Conservation (phyloP, 64 coral and sea anemone genomes). For the Stylophora pistillata region DNA sequence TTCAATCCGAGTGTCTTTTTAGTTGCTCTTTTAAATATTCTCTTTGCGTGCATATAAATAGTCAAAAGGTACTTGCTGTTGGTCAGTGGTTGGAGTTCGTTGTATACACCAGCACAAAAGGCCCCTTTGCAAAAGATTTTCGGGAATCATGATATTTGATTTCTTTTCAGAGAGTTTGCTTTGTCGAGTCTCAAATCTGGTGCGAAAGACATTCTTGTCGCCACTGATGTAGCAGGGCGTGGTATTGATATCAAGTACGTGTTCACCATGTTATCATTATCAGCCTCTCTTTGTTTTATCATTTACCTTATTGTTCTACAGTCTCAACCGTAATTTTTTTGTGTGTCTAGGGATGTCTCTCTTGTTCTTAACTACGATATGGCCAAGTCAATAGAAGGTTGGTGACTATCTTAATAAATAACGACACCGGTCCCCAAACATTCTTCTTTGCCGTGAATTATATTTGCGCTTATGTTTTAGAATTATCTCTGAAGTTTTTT, state of each 20-base stretch:
- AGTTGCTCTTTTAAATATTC: no score
- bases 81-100: no score
- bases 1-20: no score
- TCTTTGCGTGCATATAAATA: no score
- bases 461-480: no score
- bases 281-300: not conserved
- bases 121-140: no score
- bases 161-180: slow-evolving; percentile 89
- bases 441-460: no score
- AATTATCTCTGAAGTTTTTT: no score
- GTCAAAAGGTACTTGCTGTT: no score
- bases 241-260: slow-evolving; percentile 99
- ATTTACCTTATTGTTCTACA: not conserved
- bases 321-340: not conserved
- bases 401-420: not conserved
- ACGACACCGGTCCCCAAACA: no score
- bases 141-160: not conserved
- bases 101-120: no score
- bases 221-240: slow-evolving; percentile 95
- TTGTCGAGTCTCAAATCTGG: slow-evolving; percentile 94
- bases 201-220: slow-evolving; percentile 94
- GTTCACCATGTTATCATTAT: no score
- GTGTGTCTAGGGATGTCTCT: slow-evolving; percentile 86
- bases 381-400: slow-evolving; percentile 99
- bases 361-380: slow-evolving; percentile 99